These are phyloP conservation scores for Xylocampa areola DNA, from an alignment of 2,888 invertebrate genomes.

Conservation along the genomic window DNA sequence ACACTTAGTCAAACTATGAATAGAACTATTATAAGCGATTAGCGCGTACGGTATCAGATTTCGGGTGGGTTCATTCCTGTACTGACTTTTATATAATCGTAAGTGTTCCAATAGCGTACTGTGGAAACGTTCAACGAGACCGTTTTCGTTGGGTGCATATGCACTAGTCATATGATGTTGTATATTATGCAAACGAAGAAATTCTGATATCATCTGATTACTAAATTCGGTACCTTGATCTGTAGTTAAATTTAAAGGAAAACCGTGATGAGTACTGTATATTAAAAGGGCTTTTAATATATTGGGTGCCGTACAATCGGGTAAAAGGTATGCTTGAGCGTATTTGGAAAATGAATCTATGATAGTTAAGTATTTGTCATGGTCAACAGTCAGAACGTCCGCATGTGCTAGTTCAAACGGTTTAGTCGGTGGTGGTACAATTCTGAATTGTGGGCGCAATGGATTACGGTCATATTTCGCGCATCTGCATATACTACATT, in stretches of 20 bases:
- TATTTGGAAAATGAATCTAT: slow-evolving; percentile 5
- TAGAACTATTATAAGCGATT: neutral
- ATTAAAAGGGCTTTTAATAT: slow-evolving; percentile 6
- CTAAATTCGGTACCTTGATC: slow-evolving; percentile 6
- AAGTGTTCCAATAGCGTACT: neutral
- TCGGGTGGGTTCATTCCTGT: neutral
- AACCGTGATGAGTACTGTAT: slow-evolving; percentile 8
- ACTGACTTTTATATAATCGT: neutral
- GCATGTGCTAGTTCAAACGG: neutral
- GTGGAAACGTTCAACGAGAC: neutral
- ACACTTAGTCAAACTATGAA: slow-evolving; percentile 1
- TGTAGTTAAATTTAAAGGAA: slow-evolving; percentile 2
- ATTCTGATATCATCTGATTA: slow-evolving; percentile 1
- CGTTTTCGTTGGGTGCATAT: slow-evolving; percentile 5
- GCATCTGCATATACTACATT: too few relatives aligned
- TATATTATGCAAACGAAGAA: slow-evolving; percentile 4
- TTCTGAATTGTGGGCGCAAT: slow-evolving; percentile 2
- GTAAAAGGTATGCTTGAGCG: slow-evolving; percentile 6
- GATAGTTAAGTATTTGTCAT: neutral
- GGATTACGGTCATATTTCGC: neutral
- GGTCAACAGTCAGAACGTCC: neutral
- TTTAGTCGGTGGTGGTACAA: slow-evolving; percentile 7
- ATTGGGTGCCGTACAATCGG: slow-evolving; percentile 6
- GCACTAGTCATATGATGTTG: slow-evolving; percentile 4
- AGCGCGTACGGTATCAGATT: neutral